A percentile compares a stretch with the other conserved stretches of the same genome.
These are phyloP conservation scores for Diarsia brunnea DNA, from an alignment of 2,888 invertebrate genomes.

Conservation along the genomic window DNA sequence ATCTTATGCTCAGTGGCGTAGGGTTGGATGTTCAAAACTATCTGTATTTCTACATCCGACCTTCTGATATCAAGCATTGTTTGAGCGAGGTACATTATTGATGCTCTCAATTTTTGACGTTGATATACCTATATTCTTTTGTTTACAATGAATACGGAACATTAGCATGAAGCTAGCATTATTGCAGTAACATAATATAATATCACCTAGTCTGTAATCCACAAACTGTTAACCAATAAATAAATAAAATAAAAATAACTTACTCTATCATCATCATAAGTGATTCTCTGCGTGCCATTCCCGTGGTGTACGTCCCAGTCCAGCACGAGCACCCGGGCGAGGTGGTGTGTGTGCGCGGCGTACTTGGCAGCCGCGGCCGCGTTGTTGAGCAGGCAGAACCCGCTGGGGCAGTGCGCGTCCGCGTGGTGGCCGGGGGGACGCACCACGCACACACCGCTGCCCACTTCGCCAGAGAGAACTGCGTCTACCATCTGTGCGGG, in stretches of 20 bases:
- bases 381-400: constrained; percentile 98
- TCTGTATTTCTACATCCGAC: too few species aligned
- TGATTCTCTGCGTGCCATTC: constrained; percentile 96
- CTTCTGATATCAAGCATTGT: neutral
- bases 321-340: constrained; percentile 93
- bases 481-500: constrained; percentile 91
- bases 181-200: neutral
- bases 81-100: neutral
- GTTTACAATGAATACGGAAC: neutral
- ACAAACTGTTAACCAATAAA: too few species aligned
- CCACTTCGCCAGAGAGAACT: constrained; percentile 91
- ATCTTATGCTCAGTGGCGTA: too few species aligned
- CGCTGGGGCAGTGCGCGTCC: constrained; percentile 93
- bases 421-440: constrained; percentile 98
- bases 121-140: neutral
- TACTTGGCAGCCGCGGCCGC: constrained; percentile 95
- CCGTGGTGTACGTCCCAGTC: constrained; percentile 99
- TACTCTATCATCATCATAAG: constrained; percentile 92
- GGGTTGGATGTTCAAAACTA: too few species aligned
- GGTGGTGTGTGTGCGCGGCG: constrained; percentile 91
- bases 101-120: neutral
- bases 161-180: neutral
- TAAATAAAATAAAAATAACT: constrained; percentile 10
- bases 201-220: too few species aligned
- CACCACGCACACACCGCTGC: constrained; percentile 95